Conservation (phyloP, 2,797 vertebrate species). For the Sebastes vulpes region DNA sequence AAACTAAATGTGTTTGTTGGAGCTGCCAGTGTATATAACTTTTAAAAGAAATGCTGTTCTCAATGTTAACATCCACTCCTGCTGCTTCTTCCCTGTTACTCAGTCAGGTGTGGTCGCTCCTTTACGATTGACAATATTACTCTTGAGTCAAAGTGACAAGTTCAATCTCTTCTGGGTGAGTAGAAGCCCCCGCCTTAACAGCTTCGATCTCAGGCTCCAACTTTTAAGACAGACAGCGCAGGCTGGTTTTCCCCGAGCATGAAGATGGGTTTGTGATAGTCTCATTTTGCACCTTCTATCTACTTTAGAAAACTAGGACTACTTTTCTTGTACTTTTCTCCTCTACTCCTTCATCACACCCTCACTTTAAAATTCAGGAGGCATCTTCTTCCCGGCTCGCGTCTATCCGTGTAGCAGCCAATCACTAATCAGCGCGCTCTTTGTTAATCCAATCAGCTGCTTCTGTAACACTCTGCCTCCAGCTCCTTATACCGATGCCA, state of each 20-base stretch:
- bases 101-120: background rate
- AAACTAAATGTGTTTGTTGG: background rate
- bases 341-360: background rate
- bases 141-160: conserved; percentile 38
- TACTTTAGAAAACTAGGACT: background rate
- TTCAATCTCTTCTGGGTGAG: conserved; percentile 16
- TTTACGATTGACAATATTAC: conserved; percentile 4
- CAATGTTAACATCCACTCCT: background rate
- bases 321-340: background rate
- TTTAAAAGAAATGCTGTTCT: background rate
- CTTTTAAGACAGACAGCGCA: background rate
- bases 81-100: background rate
- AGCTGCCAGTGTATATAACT: background rate
- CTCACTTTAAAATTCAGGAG: conserved; percentile 15
- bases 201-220: background rate
- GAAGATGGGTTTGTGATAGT: background rate
- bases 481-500: conserved; percentile 17
- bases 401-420: background rate
- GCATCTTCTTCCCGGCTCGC: background rate
- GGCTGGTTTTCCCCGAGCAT: background rate
- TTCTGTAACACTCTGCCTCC: conserved; percentile 19
- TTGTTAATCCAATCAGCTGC: conserved; percentile 49
- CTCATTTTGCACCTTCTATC: background rate
- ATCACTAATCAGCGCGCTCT: conserved; percentile 15
- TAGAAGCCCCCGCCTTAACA: conserved; percentile 1